A percentile compares a stretch with the other conserved stretches of the same genome.
phyloP scores from a whole-genome alignment of 2,888 invertebrate species.

The Agrenia bidenticulata region DNA sequence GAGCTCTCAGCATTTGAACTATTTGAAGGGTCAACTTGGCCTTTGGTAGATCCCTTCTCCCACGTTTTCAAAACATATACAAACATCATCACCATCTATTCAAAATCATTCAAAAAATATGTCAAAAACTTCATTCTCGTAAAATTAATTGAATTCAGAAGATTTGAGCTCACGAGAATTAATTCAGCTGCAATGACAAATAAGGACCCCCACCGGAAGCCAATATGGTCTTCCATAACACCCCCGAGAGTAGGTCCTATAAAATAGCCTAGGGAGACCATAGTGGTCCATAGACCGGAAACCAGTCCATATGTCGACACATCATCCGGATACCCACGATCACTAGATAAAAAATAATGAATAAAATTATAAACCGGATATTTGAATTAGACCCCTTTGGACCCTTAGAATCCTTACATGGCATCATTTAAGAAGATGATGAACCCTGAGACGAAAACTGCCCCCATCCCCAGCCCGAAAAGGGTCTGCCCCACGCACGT shows the following conservation, averaged over 20 bases:
- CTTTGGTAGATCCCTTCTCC: no score
- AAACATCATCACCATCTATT: no score
- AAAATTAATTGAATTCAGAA: no score
- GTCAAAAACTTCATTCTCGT: no score
- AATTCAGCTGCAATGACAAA: slow-evolving; percentile 24
- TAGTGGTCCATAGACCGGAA: slow-evolving; percentile 86
- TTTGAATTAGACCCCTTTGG: neutral
- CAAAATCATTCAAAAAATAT: no score
- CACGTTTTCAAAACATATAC: no score
- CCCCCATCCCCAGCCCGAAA: slow-evolving; percentile 75
- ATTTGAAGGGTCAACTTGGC: no score
- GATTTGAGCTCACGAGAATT: slow-evolving; percentile 23
- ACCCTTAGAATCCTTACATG: slow-evolving; percentile 62
- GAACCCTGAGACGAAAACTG: slow-evolving; percentile 82
- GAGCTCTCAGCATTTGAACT: no score
- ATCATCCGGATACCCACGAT: slow-evolving; percentile 75
- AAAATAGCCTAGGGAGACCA: slow-evolving; percentile 80
- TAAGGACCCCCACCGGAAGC: slow-evolving; percentile 56
- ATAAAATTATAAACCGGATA: neutral
- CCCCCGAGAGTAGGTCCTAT: slow-evolving; percentile 77
- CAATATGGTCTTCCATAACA: slow-evolving; percentile 69
- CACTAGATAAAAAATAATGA: slow-evolving; percentile 58
- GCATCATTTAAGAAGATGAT: slow-evolving; percentile 77
- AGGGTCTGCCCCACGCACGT: slow-evolving; percentile 58
- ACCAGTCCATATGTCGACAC: slow-evolving; percentile 85